Percentiles rank a stretch among this genome's conserved stretches.
Evolutionary conservation across 2,113 vertebrate genomes (phyloP).

Genomic region (Atractosteus spatula): DNA sequence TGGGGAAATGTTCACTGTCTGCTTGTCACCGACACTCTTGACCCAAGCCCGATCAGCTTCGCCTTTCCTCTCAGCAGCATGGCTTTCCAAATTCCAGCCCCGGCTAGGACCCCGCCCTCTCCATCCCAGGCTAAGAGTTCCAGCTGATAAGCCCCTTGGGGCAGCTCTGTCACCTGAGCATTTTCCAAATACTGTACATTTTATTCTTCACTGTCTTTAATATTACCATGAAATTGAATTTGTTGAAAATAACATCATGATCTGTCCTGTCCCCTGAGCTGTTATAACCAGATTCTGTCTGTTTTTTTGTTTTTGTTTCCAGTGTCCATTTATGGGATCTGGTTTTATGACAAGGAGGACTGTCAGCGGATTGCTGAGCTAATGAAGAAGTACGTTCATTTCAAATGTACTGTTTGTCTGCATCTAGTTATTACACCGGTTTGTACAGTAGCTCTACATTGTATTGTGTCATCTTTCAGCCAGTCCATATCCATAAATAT

Average conservation of each 20-base stretch:
- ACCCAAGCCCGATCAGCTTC: slow-evolving; percentile 32
- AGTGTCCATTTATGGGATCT: slow-evolving; percentile 97
- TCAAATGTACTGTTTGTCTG: background rate
- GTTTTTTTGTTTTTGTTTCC: slow-evolving; percentile 49
- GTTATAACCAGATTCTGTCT: slow-evolving; percentile 16
- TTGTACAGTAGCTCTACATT: too few species aligned
- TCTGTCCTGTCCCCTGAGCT: too few species aligned
- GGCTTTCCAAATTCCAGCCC: slow-evolving; percentile 12
- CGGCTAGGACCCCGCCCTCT: background rate
- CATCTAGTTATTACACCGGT: background rate
- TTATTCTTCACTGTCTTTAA: too few species aligned
- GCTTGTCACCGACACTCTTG: slow-evolving; percentile 70
- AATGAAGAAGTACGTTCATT: slow-evolving; percentile 87
- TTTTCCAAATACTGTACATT: too few species aligned
- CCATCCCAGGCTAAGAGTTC: too few species aligned
- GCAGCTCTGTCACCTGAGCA: too few species aligned
- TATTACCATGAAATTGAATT: too few species aligned
- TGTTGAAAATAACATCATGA: too few species aligned
- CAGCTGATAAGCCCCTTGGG: too few species aligned
- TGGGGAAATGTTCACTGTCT: slow-evolving; percentile 55
- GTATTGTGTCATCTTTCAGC: too few species aligned
- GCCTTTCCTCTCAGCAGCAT: background rate
- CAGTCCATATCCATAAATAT: too few species aligned
- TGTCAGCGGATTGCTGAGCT: slow-evolving; percentile 91
- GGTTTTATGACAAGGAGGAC: slow-evolving; percentile 97